Conservation (phyloP, 2,113 vertebrate species). For the Neolamprologus caudopunctatus region DNA sequence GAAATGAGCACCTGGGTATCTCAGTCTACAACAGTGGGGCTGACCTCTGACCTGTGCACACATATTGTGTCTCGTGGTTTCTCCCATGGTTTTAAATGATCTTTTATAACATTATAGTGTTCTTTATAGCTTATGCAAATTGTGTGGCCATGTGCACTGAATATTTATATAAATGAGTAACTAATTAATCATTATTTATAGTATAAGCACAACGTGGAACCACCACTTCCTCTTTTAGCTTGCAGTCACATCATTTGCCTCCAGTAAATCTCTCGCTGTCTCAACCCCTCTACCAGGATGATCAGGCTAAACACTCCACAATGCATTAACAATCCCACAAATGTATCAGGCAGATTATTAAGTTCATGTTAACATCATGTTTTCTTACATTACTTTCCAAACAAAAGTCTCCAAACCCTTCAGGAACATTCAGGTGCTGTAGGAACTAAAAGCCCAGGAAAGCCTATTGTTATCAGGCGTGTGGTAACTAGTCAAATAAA, state of each 20-base stretch:
- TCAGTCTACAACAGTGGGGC: conserved; percentile 46
- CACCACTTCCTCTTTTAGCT: neutral
- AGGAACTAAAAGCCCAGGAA: neutral
- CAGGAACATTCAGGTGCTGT: neutral
- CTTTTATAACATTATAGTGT: neutral
- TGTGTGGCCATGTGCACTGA: neutral
- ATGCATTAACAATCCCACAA: neutral
- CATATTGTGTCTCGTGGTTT: neutral
- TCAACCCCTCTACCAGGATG: neutral
- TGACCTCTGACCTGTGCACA: conserved; percentile 41
- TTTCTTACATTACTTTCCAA: neutral
- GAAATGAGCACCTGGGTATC: neutral
- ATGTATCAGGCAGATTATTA: neutral
- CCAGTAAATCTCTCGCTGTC: neutral
- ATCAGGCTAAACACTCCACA: neutral
- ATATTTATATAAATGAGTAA: neutral
- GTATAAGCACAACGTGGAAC: neutral
- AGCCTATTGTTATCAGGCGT: neutral
- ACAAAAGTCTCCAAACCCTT: neutral
- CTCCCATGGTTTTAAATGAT: neutral
- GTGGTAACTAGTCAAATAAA: neutral
- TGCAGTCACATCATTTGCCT: neutral
- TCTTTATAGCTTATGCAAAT: neutral
- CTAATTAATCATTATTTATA: neutral
- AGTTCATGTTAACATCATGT: neutral